Conservation (phyloP, 2,113 vertebrate genomes). For the Callocephalon fimbriatum region DNA sequence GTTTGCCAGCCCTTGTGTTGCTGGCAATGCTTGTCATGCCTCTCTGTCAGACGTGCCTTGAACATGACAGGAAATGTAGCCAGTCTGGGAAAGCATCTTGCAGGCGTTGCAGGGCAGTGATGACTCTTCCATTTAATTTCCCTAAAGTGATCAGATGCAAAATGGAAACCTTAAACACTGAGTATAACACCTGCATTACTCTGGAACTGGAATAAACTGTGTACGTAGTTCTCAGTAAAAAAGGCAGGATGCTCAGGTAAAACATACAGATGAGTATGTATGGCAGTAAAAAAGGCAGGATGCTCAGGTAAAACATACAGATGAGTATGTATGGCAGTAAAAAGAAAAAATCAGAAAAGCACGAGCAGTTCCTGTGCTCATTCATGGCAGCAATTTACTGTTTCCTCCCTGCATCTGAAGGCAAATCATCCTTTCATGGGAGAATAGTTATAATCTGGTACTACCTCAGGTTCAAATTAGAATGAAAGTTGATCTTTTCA, state of each 20-base stretch:
- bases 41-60: neutral
- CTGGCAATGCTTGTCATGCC: neutral
- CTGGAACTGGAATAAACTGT: neutral
- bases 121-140: neutral
- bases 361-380: neutral
- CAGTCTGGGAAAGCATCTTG: neutral
- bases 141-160: neutral
- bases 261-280: neutral
- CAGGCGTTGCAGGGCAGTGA: neutral
- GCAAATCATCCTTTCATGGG: rapidly evolving
- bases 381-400: neutral
- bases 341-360: neutral
- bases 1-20: neutral
- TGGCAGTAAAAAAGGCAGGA: neutral
- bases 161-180: neutral
- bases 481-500: neutral
- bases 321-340: neutral
- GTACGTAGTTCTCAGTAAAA: neutral
- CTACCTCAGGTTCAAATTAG: neutral
- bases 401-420: neutral
- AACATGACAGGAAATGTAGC: neutral
- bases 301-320: neutral
- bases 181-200: neutral
- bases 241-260: neutral
- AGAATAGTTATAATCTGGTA: neutral